Evolutionary conservation across 1,140 invertebrate genomes (phyloP), one percentile per base, ranked within the genome.

Genomic region (Ectropis grisescens): DNA sequence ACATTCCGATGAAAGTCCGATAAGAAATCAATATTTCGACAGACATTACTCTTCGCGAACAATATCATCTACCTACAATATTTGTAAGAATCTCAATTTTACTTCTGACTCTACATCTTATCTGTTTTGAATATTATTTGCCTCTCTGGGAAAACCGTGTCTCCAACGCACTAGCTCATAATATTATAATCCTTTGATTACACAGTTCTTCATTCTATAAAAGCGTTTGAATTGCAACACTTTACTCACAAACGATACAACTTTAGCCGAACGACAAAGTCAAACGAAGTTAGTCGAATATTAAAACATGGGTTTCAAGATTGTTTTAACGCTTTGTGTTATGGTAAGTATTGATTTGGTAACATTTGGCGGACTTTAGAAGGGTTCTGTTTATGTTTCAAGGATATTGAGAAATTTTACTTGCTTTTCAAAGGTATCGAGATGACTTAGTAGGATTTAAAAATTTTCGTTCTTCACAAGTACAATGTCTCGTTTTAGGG

Each of bases 71-170:
- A n/a, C n/a, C n/a, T n/a, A n/a, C n/a, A n/a, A n/a, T n/a, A n/a
- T n/a, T n/a, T n/a, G n/a, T n/a, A n/a, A n/a, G n/a, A n/a, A n/a
- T n/a, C n/a, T 16, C 22, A 15, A 28, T 45, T 33, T 40, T 47
- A 33, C 28, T 37, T 13, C n/a, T 35, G 23, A 33, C 14, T 34
- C 4, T 14, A 43, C 11, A 32, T 12, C 19, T 56, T 62, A 68
- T 68, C 57, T 56, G 30, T 50, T 49, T 43, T 51, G 37, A 48
- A 47, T 36, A 42, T 29, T 39, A 29, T 43, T 55, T 34, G 36
- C 32, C 55, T 50, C 44, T 56, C 43, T 53, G 68, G 68, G 41
- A 76, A 76, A 72, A 58, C 71, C 68, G 41, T 43, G 37, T 37
- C 41, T 30, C 37, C 50, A 58, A 50, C 48, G 55, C 40, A 47